A percentile compares a stretch with the other conserved stretches of the same genome.
phyloP scores from a whole-genome alignment of 30 jellyfish, hydroid and myxozoan species.

The Hydra vulgaris region DNA sequence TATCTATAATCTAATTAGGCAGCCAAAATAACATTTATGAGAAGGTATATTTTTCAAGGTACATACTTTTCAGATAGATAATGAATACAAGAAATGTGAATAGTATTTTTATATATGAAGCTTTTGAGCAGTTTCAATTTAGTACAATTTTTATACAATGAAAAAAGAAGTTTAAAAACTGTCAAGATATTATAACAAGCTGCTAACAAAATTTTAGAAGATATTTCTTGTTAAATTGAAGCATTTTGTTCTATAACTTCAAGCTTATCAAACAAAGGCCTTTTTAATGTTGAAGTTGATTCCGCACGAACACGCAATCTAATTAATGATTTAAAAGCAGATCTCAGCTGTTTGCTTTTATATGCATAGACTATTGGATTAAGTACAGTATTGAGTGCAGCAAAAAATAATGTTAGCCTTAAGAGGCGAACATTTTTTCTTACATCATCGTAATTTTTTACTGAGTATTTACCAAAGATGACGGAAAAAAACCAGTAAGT shows the following conservation, averaged over 20 bases:
- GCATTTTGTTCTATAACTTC: neutral
- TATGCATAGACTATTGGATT: conserved; percentile 84
- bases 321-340: conserved; percentile 3
- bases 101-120: no score
- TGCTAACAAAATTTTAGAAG: neutral
- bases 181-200: neutral
- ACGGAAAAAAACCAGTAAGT: conserved; percentile 79
- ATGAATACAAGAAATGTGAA: no score
- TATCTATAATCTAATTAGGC: no score
- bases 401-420: conserved; percentile 51
- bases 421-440: conserved; percentile 48
- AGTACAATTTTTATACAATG: neutral
- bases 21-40: no score
- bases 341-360: conserved; percentile 55
- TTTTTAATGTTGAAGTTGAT: neutral
- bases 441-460: conserved; percentile 34
- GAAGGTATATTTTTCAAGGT: no score
- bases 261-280: neutral
- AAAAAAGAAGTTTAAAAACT: neutral
- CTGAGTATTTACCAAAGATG: conserved; percentile 30
- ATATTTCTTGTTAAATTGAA: neutral
- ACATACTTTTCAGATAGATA: no score
- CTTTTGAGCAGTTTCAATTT: neutral
- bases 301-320: neutral
- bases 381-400: conserved; percentile 52